Evolutionary conservation across 2,888 invertebrate genomes (phyloP).

Genomic region (Athalia circularis): DNA sequence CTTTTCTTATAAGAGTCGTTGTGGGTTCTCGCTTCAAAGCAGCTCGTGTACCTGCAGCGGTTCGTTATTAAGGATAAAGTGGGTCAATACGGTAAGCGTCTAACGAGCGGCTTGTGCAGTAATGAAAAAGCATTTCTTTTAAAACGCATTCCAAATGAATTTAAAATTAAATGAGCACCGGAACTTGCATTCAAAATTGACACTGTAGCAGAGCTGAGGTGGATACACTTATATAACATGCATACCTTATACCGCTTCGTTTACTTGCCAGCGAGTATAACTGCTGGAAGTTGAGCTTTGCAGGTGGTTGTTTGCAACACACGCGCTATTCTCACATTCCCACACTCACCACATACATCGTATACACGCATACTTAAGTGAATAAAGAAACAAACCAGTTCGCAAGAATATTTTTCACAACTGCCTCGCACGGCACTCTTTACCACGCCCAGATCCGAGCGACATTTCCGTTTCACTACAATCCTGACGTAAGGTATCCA

Average conservation of each 20-base stretch:
- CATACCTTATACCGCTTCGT: background rate
- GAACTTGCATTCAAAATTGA: constrained; percentile 30
- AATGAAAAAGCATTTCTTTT: constrained; percentile 39
- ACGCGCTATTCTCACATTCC: background rate
- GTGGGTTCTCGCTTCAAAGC: constrained; percentile 16
- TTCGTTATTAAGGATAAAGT: constrained; percentile 36
- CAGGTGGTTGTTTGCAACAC: background rate
- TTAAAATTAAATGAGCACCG: constrained; percentile 36
- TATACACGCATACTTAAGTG: background rate
- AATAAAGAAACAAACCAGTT: background rate
- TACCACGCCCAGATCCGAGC: background rate
- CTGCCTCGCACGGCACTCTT: background rate
- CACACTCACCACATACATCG: constrained; percentile 7
- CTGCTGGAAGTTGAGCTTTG: background rate
- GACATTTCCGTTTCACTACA: background rate
- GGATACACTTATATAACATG: no score
- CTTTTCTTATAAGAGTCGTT: constrained; percentile 9
- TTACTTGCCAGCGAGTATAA: background rate
- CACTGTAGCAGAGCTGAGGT: background rate
- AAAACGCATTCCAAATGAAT: constrained; percentile 24
- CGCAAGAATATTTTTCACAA: constrained; percentile 13
- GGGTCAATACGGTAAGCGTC: constrained; percentile 32
- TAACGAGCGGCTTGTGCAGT: constrained; percentile 33
- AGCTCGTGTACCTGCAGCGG: background rate
- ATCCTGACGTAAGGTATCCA: background rate